phyloP scores from a whole-genome alignment of 2,797 vertebrate genomes.

The Pseudochirops cupreus region DNA sequence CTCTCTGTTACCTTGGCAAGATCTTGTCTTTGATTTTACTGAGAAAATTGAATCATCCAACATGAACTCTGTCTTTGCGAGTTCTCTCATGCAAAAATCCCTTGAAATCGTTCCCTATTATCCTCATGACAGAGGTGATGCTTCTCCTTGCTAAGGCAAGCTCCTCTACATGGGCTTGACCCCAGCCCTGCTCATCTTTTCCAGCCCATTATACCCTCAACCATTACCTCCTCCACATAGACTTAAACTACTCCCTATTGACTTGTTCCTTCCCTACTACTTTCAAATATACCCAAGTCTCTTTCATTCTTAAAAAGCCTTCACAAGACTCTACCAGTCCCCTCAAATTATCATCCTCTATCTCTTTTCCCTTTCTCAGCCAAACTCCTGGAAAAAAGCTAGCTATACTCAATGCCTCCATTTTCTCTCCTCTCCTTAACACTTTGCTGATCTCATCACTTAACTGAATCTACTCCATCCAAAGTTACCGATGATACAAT shows the following conservation, averaged over 20 bases:
- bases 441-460: not conserved
- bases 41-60: not conserved
- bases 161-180: not conserved
- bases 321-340: not conserved
- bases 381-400: not conserved
- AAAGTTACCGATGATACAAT: not conserved
- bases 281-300: not conserved
- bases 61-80: not conserved
- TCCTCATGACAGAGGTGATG: not conserved
- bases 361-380: not conserved
- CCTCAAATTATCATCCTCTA: not conserved
- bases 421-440: not conserved
- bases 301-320: not conserved
- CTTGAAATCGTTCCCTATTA: not conserved
- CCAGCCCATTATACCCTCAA: not conserved
- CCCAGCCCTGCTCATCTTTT: not conserved
- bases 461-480: not conserved
- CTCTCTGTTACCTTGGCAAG: not conserved
- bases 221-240: not conserved
- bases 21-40: not conserved
- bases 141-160: not conserved
- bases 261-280: not conserved
- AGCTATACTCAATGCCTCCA: not conserved
- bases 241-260: not conserved
- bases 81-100: not conserved